A percentile compares a stretch with the other conserved stretches of the same genome.
Evolutionary conservation across 2,113 vertebrate genomes (phyloP).

Genomic region (Ochotona curzoniae): DNA sequence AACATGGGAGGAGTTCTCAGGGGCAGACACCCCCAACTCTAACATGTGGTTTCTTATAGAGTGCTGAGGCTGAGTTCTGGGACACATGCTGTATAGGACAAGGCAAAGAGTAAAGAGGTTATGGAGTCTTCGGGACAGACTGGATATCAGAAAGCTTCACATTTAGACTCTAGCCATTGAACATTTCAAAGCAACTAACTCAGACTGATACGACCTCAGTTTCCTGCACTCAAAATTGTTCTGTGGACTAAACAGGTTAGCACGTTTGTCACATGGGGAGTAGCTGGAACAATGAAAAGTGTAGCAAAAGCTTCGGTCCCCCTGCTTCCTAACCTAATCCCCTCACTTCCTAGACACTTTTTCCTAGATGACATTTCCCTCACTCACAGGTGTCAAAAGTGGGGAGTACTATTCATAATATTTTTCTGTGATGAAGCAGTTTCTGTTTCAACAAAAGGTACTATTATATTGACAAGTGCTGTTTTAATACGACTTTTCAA

Average conservation of each 20-base stretch:
- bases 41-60: background rate
- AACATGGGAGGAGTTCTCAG: background rate
- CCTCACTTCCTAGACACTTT: no score
- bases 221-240: background rate
- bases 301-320: background rate
- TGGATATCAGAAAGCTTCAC: background rate
- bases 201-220: background rate
- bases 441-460: background rate
- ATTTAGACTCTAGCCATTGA: background rate
- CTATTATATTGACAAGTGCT: background rate
- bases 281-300: background rate
- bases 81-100: background rate
- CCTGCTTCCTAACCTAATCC: accelerated
- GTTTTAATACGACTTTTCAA: background rate
- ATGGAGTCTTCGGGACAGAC: background rate
- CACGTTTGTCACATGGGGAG: background rate
- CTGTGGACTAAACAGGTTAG: background rate
- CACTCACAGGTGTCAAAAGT: background rate
- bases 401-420: background rate
- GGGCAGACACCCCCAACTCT: background rate
- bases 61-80: background rate
- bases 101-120: background rate
- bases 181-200: background rate
- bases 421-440: background rate
- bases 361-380: background rate